These are phyloP conservation scores for Oreocharis arfaki DNA, from an alignment of 2,113 vertebrate genomes.

Conservation along the genomic window DNA sequence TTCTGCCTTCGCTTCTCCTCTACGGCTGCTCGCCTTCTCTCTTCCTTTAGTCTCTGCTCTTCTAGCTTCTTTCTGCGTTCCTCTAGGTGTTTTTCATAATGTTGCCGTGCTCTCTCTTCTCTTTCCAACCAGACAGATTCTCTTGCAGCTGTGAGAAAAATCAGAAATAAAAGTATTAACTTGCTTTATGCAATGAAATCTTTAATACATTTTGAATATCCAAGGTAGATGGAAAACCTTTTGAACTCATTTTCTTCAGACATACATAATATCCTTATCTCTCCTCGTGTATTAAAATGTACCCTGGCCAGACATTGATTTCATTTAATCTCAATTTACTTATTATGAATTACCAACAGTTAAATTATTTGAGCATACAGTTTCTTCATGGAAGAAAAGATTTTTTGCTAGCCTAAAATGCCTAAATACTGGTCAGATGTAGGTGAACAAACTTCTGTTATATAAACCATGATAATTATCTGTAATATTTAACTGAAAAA, in stretches of 20 bases:
- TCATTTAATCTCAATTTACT: not conserved
- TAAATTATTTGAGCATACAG: not conserved
- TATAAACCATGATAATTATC: not conserved
- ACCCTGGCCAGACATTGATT: not conserved
- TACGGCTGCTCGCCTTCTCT: slow-evolving; percentile 82
- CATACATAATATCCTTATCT: not conserved
- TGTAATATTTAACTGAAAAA: not conserved
- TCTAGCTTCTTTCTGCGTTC: slow-evolving; percentile 86
- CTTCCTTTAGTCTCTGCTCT: slow-evolving; percentile 89
- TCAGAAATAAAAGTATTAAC: not conserved
- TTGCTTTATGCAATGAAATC: not conserved
- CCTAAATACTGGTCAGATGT: not conserved
- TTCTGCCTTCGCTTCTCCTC: slow-evolving; percentile 91
- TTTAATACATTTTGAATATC: not conserved
- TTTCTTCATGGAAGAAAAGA: not conserved
- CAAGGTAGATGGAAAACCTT: not conserved
- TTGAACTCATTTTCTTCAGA: not conserved
- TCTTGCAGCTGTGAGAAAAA: slow-evolving; percentile 75
- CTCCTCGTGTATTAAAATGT: not conserved
- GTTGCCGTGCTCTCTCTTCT: slow-evolving; percentile 85
- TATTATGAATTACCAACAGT: not conserved
- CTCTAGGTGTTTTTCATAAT: slow-evolving; percentile 90
- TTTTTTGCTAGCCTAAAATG: not conserved
- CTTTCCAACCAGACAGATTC: slow-evolving; percentile 86
- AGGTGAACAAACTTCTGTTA: not conserved